These are phyloP conservation scores for Cryptotermes secundus DNA, from an alignment of 1,140 invertebrate species.

Conservation along the genomic window DNA sequence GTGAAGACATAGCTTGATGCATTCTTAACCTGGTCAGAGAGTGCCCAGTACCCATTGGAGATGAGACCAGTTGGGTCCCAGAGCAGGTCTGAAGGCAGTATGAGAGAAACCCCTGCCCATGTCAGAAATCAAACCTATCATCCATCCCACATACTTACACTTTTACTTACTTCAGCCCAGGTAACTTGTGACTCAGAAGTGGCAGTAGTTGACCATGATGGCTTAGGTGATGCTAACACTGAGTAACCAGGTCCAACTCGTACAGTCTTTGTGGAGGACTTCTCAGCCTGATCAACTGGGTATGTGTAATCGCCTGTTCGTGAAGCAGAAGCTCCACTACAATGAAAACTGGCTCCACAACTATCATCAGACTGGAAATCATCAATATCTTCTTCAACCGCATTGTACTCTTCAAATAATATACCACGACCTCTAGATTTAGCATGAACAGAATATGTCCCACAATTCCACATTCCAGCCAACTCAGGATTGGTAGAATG, in stretches of 20 bases:
- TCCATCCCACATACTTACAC: too few species aligned
- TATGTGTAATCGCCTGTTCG: background rate
- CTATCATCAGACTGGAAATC: background rate
- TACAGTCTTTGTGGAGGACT: background rate
- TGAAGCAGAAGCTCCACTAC: background rate
- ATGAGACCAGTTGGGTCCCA: too few species aligned
- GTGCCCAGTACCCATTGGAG: too few species aligned
- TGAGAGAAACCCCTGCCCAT: too few species aligned
- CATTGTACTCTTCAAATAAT: background rate
- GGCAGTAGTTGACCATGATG: too few species aligned
- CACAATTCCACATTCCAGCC: background rate
- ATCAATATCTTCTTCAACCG: too few species aligned
- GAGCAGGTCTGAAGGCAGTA: too few species aligned
- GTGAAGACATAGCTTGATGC: too few species aligned
- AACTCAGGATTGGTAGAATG: background rate
- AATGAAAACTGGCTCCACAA: background rate
- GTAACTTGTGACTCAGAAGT: too few species aligned
- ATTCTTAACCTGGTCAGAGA: too few species aligned
- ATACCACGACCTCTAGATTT: background rate
- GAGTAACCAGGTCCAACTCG: conserved; percentile 3
- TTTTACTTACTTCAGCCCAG: too few species aligned
- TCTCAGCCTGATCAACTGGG: background rate
- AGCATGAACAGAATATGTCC: background rate
- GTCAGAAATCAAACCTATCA: too few species aligned
- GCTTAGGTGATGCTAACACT: conserved; percentile 31